These are phyloP conservation scores for Solenopsis invicta DNA, from an alignment of 1,140 invertebrate genomes.

Conservation along the genomic window DNA sequence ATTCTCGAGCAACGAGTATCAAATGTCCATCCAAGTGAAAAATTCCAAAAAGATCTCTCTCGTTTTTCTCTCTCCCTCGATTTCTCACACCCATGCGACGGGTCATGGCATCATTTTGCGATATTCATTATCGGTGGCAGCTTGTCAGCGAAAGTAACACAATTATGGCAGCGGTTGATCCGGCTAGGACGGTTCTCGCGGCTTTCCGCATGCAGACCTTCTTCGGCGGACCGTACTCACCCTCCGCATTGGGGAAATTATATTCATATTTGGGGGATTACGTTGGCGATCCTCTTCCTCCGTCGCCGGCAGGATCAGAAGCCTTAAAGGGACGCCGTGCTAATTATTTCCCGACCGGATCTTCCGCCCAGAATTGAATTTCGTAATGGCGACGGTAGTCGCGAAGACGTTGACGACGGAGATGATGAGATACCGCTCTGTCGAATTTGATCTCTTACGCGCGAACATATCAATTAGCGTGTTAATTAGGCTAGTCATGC, in stretches of 20 bases:
- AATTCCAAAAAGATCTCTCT: not conserved
- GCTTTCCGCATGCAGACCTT: slow-evolving; percentile 65
- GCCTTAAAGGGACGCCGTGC: slow-evolving; percentile 83
- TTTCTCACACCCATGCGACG: not conserved
- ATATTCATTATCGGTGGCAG: slow-evolving; percentile 76
- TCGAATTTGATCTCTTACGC: slow-evolving; percentile 43
- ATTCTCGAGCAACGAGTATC: not conserved
- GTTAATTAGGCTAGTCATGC: slow-evolving; percentile 63
- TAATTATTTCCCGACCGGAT: slow-evolving; percentile 83
- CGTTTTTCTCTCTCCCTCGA: slow-evolving; percentile 14
- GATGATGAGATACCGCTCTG: slow-evolving; percentile 46
- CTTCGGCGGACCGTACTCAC: slow-evolving; percentile 56
- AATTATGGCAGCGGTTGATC: slow-evolving; percentile 74
- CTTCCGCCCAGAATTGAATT: slow-evolving; percentile 84
- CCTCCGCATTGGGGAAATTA: slow-evolving; percentile 81
- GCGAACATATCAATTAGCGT: slow-evolving; percentile 39
- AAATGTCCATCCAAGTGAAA: not conserved
- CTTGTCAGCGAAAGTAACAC: slow-evolving; percentile 73
- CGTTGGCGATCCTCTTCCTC: slow-evolving; percentile 76
- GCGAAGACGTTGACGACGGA: slow-evolving; percentile 67
- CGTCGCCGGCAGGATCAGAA: slow-evolving; percentile 77
- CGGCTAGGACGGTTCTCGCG: slow-evolving; percentile 48
- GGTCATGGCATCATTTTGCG: slow-evolving; percentile 57
- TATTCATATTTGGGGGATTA: slow-evolving; percentile 86
- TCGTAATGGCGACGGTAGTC: slow-evolving; percentile 62